These are phyloP conservation scores for Calycopis cecrops DNA, from an alignment of 1,140 invertebrate species.

Conservation along the genomic window DNA sequence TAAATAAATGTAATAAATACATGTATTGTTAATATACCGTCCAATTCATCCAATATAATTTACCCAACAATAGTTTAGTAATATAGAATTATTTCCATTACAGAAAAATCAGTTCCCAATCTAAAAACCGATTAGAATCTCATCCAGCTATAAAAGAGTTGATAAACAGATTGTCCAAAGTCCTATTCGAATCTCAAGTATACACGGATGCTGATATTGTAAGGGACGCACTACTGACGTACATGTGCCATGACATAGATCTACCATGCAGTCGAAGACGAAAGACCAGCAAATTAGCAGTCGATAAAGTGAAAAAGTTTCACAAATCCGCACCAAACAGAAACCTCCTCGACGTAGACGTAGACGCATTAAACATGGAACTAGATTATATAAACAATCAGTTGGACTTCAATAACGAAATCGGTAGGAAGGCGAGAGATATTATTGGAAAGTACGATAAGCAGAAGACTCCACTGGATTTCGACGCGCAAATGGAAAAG, in stretches of 20 bases:
- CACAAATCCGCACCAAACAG: conserved; percentile 41
- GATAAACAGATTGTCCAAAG: conserved; percentile 78
- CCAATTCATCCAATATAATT: not conserved
- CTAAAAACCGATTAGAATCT: conserved; percentile 75
- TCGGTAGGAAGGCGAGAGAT: conserved; percentile 59
- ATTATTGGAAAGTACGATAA: conserved; percentile 61
- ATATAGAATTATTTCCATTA: conserved; percentile 21
- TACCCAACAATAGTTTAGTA: not conserved
- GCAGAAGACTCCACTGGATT: conserved; percentile 54
- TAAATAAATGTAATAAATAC: too few species aligned
- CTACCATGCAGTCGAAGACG: conserved; percentile 80
- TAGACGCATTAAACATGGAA: conserved; percentile 62
- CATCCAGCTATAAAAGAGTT: conserved; percentile 82
- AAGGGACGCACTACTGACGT: conserved; percentile 87
- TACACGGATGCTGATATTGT: conserved; percentile 82
- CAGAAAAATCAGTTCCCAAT: conserved; percentile 59
- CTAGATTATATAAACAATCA: conserved; percentile 67
- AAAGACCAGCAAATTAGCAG: conserved; percentile 15
- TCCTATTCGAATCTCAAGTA: conserved; percentile 79
- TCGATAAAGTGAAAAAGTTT: conserved; percentile 37
- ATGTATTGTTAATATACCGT: not conserved
- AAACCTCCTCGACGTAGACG: conserved; percentile 51
- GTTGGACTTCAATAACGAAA: conserved; percentile 62
- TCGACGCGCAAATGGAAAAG: conserved; percentile 72
- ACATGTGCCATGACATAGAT: conserved; percentile 87